Evolutionary conservation across 2,113 vertebrate species (phyloP), one percentile per base, ranked within the genome.

Genomic region (Dolichallabes microphthalmus): DNA sequence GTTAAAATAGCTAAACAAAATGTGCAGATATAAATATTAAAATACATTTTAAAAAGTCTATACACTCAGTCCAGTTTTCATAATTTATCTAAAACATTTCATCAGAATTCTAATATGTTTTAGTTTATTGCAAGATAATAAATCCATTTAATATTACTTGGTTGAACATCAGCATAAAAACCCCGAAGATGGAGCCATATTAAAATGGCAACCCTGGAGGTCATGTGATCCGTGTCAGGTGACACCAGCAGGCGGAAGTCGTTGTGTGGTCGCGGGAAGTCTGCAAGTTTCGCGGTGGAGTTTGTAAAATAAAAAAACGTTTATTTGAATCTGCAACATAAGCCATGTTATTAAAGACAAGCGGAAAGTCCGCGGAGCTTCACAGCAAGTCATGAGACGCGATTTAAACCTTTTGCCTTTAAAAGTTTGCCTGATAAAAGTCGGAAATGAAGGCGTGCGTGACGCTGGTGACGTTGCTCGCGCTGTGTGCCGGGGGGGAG

Each of bases 401-500:
- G 45, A 12, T 55, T 53, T 35, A 12, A 20, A 25, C 4, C 9
- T 3, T 0, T 75, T 22, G 6, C 35, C 32, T 22, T 0, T 22
- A 20, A 17, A 32, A 10, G 13, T 55, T 77, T 27, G 0, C 10
- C 30, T 1, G 5, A 0, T 12, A 12, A 27, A 30, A 9, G n/a
- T 25, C 74, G 74, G 74, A 12, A 6, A 32, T 77, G 75, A 57
- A 2, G 15, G n/a, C 0, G n/a, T 12, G 8, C 35, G 6, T 64
- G 0, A 27, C 7, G 68, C 32, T 61, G 9, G 50, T 2, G 10
- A 35, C 9, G 64, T 5, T 52, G 14, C 35, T 53, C 25, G 8
- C 30, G 74, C 35, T 6, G 1, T 82, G 45, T 61, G 35, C 10
- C 17, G 55, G 15, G 12, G 89, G 9, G 1, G 85, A 91, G 58